A percentile compares a stretch with the other conserved stretches of the same genome.
These are phyloP conservation scores for Rhincodon typus DNA, from an alignment of 2,797 vertebrate genomes.

Conservation along the genomic window DNA sequence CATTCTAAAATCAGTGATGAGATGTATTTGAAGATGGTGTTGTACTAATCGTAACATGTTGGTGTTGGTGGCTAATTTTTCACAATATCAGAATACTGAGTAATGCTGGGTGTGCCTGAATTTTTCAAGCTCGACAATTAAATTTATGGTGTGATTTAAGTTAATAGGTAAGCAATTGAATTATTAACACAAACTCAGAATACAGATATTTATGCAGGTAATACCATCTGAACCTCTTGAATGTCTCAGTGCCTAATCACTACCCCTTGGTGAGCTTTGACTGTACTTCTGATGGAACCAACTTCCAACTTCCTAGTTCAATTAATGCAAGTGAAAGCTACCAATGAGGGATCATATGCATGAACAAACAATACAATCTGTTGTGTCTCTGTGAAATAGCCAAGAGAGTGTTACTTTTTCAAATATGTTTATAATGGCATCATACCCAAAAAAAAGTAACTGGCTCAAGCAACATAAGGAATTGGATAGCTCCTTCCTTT, in stretches of 20 bases:
- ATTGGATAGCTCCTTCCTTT: background rate
- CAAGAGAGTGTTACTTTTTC: background rate
- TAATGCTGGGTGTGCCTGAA: background rate
- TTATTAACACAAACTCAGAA: background rate
- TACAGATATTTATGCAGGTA: background rate
- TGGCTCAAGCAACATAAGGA: background rate
- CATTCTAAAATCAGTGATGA: background rate
- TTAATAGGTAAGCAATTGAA: background rate
- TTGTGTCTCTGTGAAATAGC: background rate
- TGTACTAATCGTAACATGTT: background rate
- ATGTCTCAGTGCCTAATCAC: conserved; percentile 18
- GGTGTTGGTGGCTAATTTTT: conserved; percentile 4
- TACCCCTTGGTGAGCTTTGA: conserved; percentile 3
- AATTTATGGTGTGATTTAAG: background rate
- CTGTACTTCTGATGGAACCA: background rate
- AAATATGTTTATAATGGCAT: background rate
- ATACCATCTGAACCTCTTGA: conserved; percentile 12
- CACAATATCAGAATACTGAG: background rate
- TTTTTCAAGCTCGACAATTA: background rate
- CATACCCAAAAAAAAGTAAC: background rate
- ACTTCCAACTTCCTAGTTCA: background rate
- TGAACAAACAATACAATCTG: background rate
- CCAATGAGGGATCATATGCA: background rate
- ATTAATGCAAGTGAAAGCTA: conserved; percentile 11
- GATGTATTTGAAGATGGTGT: background rate